A percentile compares a stretch with the other conserved stretches of the same genome.
These are phyloP conservation scores for Mus spretus DNA, from an alignment of 2,797 vertebrate genomes.

Conservation along the genomic window DNA sequence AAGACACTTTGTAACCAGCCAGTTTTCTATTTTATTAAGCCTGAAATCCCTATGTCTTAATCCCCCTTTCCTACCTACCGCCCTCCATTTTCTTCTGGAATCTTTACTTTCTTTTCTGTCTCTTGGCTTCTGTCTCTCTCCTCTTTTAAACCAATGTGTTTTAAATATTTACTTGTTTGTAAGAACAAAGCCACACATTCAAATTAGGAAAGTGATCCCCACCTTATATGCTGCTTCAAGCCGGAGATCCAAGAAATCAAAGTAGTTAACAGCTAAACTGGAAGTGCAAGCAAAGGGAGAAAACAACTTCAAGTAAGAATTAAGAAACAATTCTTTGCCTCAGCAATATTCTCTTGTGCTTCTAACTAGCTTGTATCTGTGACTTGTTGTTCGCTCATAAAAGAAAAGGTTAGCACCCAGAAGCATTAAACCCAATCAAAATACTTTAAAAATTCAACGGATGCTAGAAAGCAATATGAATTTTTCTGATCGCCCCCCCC, in stretches of 20 bases:
- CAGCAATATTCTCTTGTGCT: not conserved
- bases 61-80: not conserved
- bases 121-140: not conserved
- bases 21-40: conserved; percentile 8
- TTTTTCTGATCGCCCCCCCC: conserved; percentile 19
- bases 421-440: not conserved
- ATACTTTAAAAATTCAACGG: not conserved
- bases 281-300: conserved; percentile 34
- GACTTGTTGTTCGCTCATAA: conserved; percentile 26
- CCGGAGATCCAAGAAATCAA: conserved; percentile 25
- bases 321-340: not conserved
- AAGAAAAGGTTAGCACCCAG: not conserved
- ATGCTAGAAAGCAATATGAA: not conserved
- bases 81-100: not conserved
- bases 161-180: conserved; percentile 32
- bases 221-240: conserved; percentile 11
- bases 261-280: conserved; percentile 19
- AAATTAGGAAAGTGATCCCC: not conserved
- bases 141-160: not conserved
- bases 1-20: not conserved
- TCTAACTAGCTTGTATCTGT: not conserved
- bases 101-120: not conserved
- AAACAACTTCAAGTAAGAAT: conserved; percentile 42
- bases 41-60: conserved; percentile 1
- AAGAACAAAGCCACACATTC: not conserved